phyloP scores from a whole-genome alignment of 2,888 invertebrate genomes.

The Heliconius hortense region DNA sequence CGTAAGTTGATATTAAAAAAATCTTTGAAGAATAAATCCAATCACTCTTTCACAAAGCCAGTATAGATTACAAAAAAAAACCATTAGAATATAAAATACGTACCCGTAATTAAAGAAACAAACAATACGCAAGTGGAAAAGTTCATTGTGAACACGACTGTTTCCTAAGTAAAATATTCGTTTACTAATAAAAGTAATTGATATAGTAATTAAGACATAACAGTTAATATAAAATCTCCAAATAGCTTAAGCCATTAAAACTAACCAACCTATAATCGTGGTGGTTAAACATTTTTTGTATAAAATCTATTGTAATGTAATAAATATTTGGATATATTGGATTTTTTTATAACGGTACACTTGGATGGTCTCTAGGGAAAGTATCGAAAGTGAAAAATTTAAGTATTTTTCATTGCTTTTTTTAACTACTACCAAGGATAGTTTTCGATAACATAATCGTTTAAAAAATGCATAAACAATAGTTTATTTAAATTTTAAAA shows the following conservation, averaged over 20 bases:
- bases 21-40: not conserved
- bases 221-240: not conserved
- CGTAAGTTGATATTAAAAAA: not conserved
- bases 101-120: conserved; percentile 13
- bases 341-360: not conserved
- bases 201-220: not conserved
- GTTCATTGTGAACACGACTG: conserved; percentile 9
- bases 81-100: not conserved
- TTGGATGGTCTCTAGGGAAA: no score
- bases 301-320: no score
- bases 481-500: no score
- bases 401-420: no score
- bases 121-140: not conserved
- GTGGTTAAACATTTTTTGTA: not conserved
- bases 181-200: conserved; percentile 3
- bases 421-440: no score
- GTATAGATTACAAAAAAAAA: not conserved
- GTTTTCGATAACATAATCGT: no score
- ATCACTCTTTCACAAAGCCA: not conserved
- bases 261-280: not conserved
- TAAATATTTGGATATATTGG: not conserved
- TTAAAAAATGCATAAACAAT: no score
- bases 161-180: conserved; percentile 1
- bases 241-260: conserved; percentile 17
- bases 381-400: no score